phyloP scores from a whole-genome alignment of 2,888 invertebrate genomes.

The Reticulitermes lucifugus region DNA sequence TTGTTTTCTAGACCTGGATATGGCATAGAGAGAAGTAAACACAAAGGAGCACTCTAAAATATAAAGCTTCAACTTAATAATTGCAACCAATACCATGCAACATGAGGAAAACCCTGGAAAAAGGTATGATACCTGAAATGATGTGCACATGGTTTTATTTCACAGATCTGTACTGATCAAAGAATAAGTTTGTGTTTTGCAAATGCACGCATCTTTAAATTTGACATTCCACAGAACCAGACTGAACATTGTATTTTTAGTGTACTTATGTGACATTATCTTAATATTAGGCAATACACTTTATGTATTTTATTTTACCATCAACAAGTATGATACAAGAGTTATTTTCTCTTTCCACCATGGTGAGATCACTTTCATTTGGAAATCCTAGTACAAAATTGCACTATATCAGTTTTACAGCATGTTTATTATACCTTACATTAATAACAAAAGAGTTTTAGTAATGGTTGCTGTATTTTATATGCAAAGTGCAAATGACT shows the following conservation, averaged over 20 bases:
- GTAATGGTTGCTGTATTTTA: slow-evolving; percentile 17
- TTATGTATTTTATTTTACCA: slow-evolving; percentile 47
- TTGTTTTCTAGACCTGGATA: too few relatives aligned
- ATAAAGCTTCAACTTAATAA: too few relatives aligned
- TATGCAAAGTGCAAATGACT: slow-evolving; percentile 42
- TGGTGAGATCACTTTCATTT: slow-evolving; percentile 15
- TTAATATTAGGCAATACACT: slow-evolving; percentile 35
- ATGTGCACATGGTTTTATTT: slow-evolving; percentile 1
- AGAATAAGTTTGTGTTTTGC: neutral
- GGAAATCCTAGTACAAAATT: slow-evolving; percentile 42
- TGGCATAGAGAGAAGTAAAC: too few relatives aligned
- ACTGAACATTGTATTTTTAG: neutral
- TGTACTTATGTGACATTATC: neutral
- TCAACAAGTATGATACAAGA: slow-evolving; percentile 48
- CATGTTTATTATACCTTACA: slow-evolving; percentile 32
- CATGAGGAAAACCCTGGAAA: too few relatives aligned
- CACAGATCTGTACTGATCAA: neutral
- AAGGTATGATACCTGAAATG: neutral
- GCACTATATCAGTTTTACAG: slow-evolving; percentile 29
- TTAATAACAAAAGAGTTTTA: slow-evolving; percentile 38
- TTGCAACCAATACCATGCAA: too few relatives aligned
- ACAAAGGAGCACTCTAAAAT: too few relatives aligned
- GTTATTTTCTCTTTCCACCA: slow-evolving; percentile 3
- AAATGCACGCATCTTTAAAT: neutral
- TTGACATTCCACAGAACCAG: neutral